phyloP scores from a whole-genome alignment of 2,113 vertebrate species.

The Prunella fulvescens region DNA sequence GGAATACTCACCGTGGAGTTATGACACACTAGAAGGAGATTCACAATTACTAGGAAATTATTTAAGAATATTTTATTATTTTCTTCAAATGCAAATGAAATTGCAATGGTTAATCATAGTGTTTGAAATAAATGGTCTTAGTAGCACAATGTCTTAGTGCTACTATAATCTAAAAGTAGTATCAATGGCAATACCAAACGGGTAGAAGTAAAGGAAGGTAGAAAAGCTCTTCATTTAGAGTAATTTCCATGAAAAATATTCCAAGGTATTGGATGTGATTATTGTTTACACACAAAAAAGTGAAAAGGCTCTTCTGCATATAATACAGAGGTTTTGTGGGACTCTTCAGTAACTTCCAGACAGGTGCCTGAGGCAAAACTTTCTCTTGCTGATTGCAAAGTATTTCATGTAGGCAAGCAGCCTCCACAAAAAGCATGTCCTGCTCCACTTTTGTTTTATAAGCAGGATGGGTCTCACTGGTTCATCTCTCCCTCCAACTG shows the following conservation, averaged over 20 bases:
- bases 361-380: neutral
- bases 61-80: constrained; percentile 35
- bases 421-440: neutral
- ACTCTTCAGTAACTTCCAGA: neutral
- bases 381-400: neutral
- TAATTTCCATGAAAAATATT: neutral
- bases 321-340: neutral
- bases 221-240: neutral
- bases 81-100: constrained; percentile 49
- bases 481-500: neutral
- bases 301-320: neutral
- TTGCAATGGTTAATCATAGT: constrained; percentile 55
- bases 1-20: constrained; percentile 16
- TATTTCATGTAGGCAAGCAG: neutral
- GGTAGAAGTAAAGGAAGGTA: neutral
- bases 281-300: neutral
- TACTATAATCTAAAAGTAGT: neutral
- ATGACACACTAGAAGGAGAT: constrained; percentile 44
- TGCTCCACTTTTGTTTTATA: neutral
- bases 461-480: neutral
- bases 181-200: neutral
- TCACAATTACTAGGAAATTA: constrained; percentile 52
- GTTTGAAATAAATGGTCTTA: constrained; percentile 52
- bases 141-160: neutral
- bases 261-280: neutral